phyloP scores from a whole-genome alignment of 2,888 invertebrate species.

The Orgyia antiqua region DNA sequence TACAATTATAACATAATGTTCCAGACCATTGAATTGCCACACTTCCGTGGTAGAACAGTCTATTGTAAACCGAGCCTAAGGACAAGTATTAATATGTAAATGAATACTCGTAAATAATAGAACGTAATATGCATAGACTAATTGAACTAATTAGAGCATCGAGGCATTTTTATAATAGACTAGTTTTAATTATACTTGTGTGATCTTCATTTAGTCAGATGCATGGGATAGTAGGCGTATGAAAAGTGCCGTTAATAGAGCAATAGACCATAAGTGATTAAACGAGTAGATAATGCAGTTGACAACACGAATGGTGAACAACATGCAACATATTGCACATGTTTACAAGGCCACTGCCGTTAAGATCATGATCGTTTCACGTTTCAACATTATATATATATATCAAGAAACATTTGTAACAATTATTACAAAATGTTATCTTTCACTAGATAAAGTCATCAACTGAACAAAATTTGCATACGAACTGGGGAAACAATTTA shows the following conservation, averaged over 20 bases:
- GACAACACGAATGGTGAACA: constrained; percentile 31
- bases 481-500: constrained; percentile 15
- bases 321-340: constrained; percentile 40
- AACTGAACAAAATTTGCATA: constrained; percentile 24
- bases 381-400: constrained; percentile 40
- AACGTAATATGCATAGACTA: constrained; percentile 13
- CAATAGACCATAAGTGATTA: constrained; percentile 42
- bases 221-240: constrained; percentile 46
- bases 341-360: constrained; percentile 43
- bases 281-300: constrained; percentile 3
- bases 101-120: constrained; percentile 16
- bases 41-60: constrained; percentile 30
- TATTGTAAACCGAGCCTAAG: constrained; percentile 37
- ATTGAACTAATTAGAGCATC: constrained; percentile 18
- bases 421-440: too few species aligned
- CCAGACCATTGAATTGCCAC: constrained; percentile 30
- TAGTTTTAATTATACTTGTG: constrained; percentile 15
- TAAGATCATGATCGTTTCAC: constrained; percentile 34
- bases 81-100: constrained; percentile 21
- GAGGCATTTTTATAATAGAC: constrained; percentile 10
- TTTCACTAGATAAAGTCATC: too few species aligned
- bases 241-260: constrained; percentile 34
- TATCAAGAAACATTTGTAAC: constrained; percentile 20
- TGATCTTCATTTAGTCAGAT: constrained; percentile 24
- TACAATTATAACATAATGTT: too few species aligned